Conservation (phyloP, 2,888 invertebrate species). For the Leptinotarsa haldemani region DNA sequence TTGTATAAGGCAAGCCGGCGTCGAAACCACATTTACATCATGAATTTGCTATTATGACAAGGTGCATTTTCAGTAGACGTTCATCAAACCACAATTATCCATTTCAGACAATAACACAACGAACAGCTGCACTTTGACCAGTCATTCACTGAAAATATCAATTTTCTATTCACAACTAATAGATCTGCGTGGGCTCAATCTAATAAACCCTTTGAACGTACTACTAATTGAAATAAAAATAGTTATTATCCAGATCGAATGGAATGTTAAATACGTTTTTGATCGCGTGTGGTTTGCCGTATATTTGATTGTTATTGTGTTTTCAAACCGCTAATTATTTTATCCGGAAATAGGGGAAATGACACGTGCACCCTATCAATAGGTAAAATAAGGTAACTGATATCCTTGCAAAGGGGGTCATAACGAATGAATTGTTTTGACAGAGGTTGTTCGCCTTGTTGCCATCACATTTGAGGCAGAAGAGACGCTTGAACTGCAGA, state of each 20-base stretch:
- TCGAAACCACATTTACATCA: neutral
- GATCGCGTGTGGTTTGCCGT: conserved; percentile 13
- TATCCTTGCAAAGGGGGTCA: conserved; percentile 2
- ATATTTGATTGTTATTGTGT: conserved; percentile 18
- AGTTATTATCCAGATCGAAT: conserved; percentile 15
- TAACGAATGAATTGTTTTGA: conserved; percentile 5
- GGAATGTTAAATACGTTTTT: conserved; percentile 1
- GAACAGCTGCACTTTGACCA: conserved; percentile 10
- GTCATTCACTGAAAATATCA: conserved; percentile 10
- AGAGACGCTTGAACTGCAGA: no score
- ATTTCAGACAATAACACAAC: neutral
- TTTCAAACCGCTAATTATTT: conserved; percentile 22
- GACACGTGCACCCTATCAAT: conserved; percentile 21
- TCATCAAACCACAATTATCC: neutral
- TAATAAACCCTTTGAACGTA: neutral
- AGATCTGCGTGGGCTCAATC: conserved; percentile 4
- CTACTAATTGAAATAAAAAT: conserved; percentile 23
- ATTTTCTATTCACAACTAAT: neutral
- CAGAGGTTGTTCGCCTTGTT: neutral
- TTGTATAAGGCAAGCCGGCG: no score
- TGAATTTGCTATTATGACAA: neutral
- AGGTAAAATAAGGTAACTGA: conserved; percentile 7
- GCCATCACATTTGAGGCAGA: no score
- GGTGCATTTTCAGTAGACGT: neutral
- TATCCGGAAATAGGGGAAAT: conserved; percentile 24